Evolutionary conservation across 2,113 vertebrate genomes (phyloP).

Genomic region (Canis aureus): DNA sequence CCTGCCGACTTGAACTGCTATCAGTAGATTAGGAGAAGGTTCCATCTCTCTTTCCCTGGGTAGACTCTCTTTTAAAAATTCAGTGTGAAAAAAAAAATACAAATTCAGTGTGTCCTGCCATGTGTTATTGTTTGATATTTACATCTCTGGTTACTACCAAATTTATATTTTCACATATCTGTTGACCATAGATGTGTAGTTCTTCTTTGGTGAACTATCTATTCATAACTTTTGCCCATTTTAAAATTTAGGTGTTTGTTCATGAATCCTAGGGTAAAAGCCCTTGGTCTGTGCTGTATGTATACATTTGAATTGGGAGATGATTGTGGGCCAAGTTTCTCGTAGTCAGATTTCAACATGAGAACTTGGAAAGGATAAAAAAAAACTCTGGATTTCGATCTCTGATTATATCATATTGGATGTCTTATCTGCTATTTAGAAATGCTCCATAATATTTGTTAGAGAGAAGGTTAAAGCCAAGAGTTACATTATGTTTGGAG

Average conservation of each 20-base stretch:
- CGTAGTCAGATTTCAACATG: not conserved
- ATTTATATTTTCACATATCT: conserved; percentile 44
- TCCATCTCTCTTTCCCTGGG: not conserved
- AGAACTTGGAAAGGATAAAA: conserved; percentile 44
- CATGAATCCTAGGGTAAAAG: not conserved
- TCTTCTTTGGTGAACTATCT: conserved; percentile 21
- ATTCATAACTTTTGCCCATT: conserved; percentile 1
- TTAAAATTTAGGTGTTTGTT: conserved; percentile 38
- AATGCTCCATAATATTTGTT: conserved; percentile 4
- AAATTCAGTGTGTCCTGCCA: not conserved
- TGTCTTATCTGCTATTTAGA: conserved; percentile 38
- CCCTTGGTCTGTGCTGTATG: not conserved
- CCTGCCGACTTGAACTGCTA: not conserved
- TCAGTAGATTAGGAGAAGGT: conserved; percentile 19
- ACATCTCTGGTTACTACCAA: not conserved
- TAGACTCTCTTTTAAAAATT: not conserved
- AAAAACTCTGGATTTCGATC: not conserved
- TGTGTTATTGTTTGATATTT: conserved; percentile 11
- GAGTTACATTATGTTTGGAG: conserved; percentile 14
- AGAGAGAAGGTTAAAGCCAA: conserved; percentile 19
- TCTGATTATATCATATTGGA: conserved; percentile 7
- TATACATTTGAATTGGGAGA: not conserved
- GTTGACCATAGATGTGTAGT: not conserved
- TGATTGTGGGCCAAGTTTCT: not conserved
- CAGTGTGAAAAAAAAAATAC: not conserved